Percentiles rank a stretch among this genome's conserved stretches.
These are phyloP conservation scores for Catotricha subobsoleta DNA, from an alignment of 2,888 invertebrate species.

Conservation along the genomic window DNA sequence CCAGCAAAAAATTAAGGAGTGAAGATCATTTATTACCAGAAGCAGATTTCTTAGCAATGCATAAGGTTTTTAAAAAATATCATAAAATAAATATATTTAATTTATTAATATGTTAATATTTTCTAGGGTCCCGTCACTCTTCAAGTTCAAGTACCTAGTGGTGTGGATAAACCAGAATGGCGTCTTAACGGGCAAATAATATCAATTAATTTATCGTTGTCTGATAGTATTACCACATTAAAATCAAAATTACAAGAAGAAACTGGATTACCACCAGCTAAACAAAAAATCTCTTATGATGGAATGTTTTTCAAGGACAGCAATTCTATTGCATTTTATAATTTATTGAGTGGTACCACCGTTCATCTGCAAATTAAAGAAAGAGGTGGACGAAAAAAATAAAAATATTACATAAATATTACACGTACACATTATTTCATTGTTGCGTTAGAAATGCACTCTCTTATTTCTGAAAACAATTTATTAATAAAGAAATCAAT, in stretches of 20 bases:
- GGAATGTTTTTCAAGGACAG: conserved; percentile 97
- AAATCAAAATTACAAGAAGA: conserved; percentile 75
- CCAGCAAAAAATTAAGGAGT: conserved; percentile 70
- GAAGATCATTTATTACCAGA: conserved; percentile 90
- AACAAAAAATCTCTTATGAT: conserved; percentile 91
- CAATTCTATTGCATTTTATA: conserved; percentile 88
- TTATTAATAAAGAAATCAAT: no score
- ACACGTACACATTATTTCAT: no score
- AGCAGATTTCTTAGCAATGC: conserved; percentile 52
- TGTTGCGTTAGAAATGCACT: no score
- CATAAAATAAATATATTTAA: not conserved
- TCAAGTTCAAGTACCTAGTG: conserved; percentile 63
- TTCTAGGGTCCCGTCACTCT: conserved; percentile 64
- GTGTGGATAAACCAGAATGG: conserved; percentile 88
- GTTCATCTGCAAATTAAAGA: conserved; percentile 89
- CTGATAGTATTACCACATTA: conserved; percentile 64
- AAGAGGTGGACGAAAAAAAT: conserved; percentile 94
- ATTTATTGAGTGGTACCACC: conserved; percentile 66
- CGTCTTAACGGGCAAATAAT: conserved; percentile 81
- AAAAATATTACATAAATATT: conserved; percentile 25
- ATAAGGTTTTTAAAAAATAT: conserved; percentile 31
- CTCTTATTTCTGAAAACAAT: no score
- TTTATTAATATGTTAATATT: not conserved
- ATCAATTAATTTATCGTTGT: conserved; percentile 54
- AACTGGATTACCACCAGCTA: conserved; percentile 87